phyloP scores from a whole-genome alignment of 2,113 vertebrate genomes.

The Cygnus buccinator region DNA sequence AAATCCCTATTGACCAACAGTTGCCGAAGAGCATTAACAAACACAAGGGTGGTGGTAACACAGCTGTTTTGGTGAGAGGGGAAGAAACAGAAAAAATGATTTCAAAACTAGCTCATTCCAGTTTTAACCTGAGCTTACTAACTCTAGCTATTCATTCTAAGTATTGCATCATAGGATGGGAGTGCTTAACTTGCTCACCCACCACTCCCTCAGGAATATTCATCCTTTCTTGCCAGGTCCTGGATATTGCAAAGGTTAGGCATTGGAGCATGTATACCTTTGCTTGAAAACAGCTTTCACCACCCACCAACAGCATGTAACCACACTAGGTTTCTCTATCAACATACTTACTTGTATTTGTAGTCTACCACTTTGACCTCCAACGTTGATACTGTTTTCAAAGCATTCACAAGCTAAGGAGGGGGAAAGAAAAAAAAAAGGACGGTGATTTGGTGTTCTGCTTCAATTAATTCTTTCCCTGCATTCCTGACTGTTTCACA shows the following conservation, averaged over 20 bases:
- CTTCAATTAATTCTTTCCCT: not conserved
- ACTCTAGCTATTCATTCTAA: not conserved
- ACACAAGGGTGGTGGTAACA: not conserved
- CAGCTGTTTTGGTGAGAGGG: not conserved
- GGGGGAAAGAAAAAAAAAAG: not conserved
- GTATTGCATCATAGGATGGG: not conserved
- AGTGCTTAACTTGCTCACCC: not conserved
- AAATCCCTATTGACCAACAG: not conserved
- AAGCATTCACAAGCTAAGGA: slow-evolving; percentile 88
- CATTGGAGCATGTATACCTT: not conserved
- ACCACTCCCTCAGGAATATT: not conserved
- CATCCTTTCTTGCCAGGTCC: not conserved
- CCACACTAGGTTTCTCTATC: not conserved
- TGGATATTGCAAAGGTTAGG: not conserved
- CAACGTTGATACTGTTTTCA: slow-evolving; percentile 89
- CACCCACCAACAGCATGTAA: not conserved
- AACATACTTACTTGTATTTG: slow-evolving; percentile 90
- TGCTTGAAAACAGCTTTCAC: not conserved
- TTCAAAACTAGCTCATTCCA: not conserved
- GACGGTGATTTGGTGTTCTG: not conserved
- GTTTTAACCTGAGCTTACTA: not conserved
- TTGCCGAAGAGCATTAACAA: not conserved
- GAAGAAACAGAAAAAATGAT: not conserved
- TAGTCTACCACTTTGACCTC: slow-evolving; percentile 95
- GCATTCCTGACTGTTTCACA: not conserved